Evolutionary conservation across 2,888 invertebrate species (phyloP).

Genomic region (Cheilosia impressa): DNA sequence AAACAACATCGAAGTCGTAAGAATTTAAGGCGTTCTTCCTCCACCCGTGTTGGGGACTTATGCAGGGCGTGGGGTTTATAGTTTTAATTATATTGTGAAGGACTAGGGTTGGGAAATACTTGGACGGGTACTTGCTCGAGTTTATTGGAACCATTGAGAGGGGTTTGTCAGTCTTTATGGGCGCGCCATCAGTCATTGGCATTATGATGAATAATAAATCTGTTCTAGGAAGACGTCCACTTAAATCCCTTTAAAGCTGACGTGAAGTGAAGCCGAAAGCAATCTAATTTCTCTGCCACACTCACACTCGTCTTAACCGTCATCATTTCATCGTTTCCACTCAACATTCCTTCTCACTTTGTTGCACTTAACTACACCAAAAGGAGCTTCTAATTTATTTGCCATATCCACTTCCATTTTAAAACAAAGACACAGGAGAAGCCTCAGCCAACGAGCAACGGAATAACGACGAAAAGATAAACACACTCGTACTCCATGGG

Average conservation of each 20-base stretch:
- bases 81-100: constrained; percentile 37
- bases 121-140: constrained; percentile 1
- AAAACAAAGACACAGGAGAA: constrained; percentile 18
- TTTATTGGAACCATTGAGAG: constrained; percentile 41
- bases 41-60: constrained; percentile 1
- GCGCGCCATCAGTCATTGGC: constrained; percentile 29
- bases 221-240: not conserved
- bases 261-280: constrained; percentile 10
- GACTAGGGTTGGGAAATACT: constrained; percentile 8
- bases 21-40: constrained; percentile 2
- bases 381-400: constrained; percentile 67
- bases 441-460: not conserved
- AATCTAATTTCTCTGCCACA: constrained; percentile 12
- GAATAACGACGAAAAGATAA: constrained; percentile 50
- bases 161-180: not conserved
- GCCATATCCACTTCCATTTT: constrained; percentile 59
- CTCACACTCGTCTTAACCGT: constrained; percentile 41
- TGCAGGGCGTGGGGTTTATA: constrained; percentile 23
- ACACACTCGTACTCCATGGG: constrained; percentile 23
- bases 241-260: not conserved
- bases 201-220: constrained; percentile 17
- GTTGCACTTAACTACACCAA: constrained; percentile 59
- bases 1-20: constrained; percentile 16
- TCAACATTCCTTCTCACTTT: constrained; percentile 44
- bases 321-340: constrained; percentile 47